phyloP scores from a whole-genome alignment of 2,113 vertebrate genomes.

The Eurypyga helias region DNA sequence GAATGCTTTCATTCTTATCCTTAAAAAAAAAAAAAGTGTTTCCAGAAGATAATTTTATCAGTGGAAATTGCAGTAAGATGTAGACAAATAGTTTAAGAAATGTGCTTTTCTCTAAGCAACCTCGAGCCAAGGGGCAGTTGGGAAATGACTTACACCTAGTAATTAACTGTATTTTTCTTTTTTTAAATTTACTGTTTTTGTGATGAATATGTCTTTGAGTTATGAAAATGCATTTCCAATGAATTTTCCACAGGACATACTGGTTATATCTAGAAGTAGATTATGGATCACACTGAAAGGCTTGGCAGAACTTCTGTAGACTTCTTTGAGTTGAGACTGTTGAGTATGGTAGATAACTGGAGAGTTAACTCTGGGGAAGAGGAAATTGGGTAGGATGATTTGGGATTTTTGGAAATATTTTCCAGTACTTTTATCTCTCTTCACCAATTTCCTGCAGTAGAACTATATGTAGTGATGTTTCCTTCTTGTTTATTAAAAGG shows the following conservation, averaged over 20 bases:
- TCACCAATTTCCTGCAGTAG: not conserved
- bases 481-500: not conserved
- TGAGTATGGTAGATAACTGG: not conserved
- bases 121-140: not conserved
- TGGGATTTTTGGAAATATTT: not conserved
- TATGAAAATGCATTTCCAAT: not conserved
- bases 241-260: not conserved
- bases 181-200: not conserved
- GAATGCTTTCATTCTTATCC: not conserved
- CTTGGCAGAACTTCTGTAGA: not conserved
- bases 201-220: not conserved
- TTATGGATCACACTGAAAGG: not conserved
- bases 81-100: not conserved
- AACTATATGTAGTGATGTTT: not conserved
- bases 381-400: not conserved
- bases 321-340: not conserved
- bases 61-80: not conserved
- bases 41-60: not conserved
- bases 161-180: not conserved
- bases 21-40: not conserved
- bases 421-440: not conserved
- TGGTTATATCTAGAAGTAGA: not conserved
- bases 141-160: not conserved
- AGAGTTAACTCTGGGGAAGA: not conserved
- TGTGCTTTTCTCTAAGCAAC: not conserved